Conservation (phyloP, 2,888 invertebrate genomes). For the Uropetala carovei region DNA sequence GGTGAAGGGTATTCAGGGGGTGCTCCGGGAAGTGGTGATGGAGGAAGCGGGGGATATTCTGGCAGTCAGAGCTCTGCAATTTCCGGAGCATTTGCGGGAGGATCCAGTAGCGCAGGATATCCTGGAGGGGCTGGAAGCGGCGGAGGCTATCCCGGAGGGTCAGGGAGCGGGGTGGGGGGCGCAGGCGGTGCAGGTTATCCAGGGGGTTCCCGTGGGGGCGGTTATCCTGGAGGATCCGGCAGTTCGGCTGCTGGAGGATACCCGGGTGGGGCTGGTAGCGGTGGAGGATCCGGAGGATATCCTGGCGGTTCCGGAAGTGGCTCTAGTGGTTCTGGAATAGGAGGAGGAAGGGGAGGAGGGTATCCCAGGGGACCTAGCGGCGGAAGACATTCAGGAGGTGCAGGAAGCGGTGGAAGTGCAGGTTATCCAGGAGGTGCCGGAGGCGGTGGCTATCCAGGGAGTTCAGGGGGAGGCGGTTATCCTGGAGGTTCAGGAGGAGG, state of each 20-base stretch:
- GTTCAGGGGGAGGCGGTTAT: not conserved
- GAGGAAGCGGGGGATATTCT: not conserved
- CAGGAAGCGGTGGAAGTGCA: not conserved
- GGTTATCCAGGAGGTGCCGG: not conserved
- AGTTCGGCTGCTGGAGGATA: not conserved
- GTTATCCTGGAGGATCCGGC: slow-evolving; percentile 20
- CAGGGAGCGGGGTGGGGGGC: not conserved
- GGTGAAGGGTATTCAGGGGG: not conserved
- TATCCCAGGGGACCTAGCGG: not conserved
- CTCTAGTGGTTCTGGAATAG: not conserved
- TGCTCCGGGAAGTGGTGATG: not conserved
- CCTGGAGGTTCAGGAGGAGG: not conserved
- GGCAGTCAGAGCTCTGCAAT: not conserved
- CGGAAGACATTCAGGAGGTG: not conserved
- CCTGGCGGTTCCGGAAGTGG: not conserved
- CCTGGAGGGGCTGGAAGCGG: not conserved
- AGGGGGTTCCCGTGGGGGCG: not conserved
- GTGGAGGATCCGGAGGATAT: slow-evolving; percentile 6
- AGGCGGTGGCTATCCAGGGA: not conserved
- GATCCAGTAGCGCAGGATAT: not conserved
- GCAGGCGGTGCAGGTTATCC: not conserved
- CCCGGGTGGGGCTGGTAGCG: not conserved
- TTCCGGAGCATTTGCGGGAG: not conserved
- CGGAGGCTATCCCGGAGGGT: not conserved
- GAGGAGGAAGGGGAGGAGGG: not conserved